phyloP scores from a whole-genome alignment of 2,113 vertebrate genomes.

The Guaruba guarouba region DNA sequence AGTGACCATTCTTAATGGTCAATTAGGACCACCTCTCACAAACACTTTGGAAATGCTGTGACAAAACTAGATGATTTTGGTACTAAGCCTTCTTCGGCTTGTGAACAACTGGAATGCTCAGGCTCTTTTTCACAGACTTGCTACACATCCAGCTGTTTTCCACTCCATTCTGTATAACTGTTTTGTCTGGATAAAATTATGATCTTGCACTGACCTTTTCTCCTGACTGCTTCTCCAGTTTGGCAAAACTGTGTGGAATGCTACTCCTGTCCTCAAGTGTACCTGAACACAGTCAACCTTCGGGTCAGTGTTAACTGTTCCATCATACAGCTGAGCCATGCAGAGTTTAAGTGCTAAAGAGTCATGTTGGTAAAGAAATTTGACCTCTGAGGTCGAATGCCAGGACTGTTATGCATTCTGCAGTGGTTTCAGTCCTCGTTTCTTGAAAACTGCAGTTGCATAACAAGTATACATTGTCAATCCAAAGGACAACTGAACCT shows the following conservation, averaged over 20 bases:
- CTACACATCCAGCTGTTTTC: not conserved
- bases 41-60: not conserved
- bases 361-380: not conserved
- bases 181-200: not conserved
- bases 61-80: not conserved
- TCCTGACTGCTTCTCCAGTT: not conserved
- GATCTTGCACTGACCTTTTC: not conserved
- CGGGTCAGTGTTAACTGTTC: not conserved
- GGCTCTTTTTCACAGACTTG: not conserved
- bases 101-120: not conserved
- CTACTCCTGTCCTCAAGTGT: not conserved
- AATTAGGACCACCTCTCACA: not conserved
- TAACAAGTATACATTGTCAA: not conserved
- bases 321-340: not conserved
- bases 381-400: not conserved
- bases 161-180: not conserved
- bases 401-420: not conserved
- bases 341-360: not conserved
- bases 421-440: not conserved
- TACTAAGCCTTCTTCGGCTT: not conserved
- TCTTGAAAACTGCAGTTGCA: not conserved
- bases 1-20: not conserved
- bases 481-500: not conserved
- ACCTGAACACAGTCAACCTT: not conserved
- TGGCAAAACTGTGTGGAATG: not conserved